Evolutionary conservation across 2,113 vertebrate genomes (phyloP).

Genomic region (Scatophagus argus): DNA sequence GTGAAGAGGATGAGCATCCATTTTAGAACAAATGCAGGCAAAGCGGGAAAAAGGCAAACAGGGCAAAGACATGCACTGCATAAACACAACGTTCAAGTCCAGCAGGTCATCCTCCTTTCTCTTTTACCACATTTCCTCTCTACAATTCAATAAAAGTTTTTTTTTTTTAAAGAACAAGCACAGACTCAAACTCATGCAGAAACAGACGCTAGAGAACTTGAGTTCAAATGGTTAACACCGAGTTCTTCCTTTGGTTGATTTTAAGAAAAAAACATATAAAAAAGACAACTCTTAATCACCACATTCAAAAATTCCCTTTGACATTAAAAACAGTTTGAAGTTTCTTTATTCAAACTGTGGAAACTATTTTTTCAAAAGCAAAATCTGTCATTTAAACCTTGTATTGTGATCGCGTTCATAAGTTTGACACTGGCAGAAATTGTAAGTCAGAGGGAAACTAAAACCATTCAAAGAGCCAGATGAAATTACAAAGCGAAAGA

Average conservation of each 20-base stretch:
- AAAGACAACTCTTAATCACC: not conserved
- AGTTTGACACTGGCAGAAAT: not conserved
- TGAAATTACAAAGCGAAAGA: not conserved
- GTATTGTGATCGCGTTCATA: constrained; percentile 1
- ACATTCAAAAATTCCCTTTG: not conserved
- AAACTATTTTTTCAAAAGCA: not conserved
- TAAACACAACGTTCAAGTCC: not conserved
- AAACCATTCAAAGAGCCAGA: constrained; percentile 10
- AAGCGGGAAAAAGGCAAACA: too few relatives aligned
- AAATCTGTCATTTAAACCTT: not conserved
- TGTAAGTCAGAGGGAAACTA: not conserved
- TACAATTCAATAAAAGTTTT: not conserved
- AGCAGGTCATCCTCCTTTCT: too few relatives aligned
- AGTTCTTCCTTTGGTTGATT: not conserved
- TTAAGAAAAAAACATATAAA: not conserved
- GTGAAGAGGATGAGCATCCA: not conserved
- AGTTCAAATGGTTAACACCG: not conserved
- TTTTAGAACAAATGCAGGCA: not conserved
- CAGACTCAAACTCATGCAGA: not conserved
- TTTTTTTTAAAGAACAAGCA: not conserved
- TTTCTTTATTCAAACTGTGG: not conserved
- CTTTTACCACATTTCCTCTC: not conserved
- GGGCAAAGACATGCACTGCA: not conserved
- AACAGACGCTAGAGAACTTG: not conserved
- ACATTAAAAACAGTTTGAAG: not conserved